Evolutionary conservation across 2,888 invertebrate species (phyloP).

Genomic region (Operophtera brumata): DNA sequence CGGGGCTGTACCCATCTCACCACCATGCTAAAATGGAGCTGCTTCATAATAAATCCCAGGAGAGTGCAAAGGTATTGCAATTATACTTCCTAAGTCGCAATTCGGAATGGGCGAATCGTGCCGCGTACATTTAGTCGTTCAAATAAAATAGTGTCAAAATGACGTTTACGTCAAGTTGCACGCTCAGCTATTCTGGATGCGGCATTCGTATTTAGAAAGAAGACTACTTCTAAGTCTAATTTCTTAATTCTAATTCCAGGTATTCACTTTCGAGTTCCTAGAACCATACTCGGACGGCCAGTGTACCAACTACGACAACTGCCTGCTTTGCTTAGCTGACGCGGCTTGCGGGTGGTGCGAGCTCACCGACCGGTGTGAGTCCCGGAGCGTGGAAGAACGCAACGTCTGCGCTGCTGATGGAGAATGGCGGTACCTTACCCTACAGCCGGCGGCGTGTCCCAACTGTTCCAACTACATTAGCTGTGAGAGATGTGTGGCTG

Average conservation of each 20-base stretch:
- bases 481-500: constrained; percentile 91
- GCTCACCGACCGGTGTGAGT: constrained; percentile 85
- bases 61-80: constrained; percentile 83
- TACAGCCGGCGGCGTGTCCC: constrained; percentile 90
- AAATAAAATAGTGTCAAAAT: too few relatives aligned
- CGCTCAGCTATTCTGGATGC: too few relatives aligned
- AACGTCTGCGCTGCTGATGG: constrained; percentile 78
- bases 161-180: too few relatives aligned
- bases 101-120: too few relatives aligned
- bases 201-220: too few relatives aligned
- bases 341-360: constrained; percentile 97
- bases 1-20: constrained; percentile 82
- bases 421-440: constrained; percentile 89
- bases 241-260: constrained; percentile 49
- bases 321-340: constrained; percentile 92
- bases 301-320: constrained; percentile 89
- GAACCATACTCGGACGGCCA: constrained; percentile 92
- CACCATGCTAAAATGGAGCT: constrained; percentile 91
- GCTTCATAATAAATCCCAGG: constrained; percentile 86
- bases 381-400: constrained; percentile 84
- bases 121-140: too few relatives aligned
- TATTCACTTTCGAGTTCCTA: constrained; percentile 93
- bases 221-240: too few relatives aligned
- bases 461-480: constrained; percentile 94
- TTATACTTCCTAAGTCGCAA: too few relatives aligned